These are phyloP conservation scores for Aspidiotus destructor DNA, from an alignment of 2,888 invertebrate genomes.

Conservation along the genomic window DNA sequence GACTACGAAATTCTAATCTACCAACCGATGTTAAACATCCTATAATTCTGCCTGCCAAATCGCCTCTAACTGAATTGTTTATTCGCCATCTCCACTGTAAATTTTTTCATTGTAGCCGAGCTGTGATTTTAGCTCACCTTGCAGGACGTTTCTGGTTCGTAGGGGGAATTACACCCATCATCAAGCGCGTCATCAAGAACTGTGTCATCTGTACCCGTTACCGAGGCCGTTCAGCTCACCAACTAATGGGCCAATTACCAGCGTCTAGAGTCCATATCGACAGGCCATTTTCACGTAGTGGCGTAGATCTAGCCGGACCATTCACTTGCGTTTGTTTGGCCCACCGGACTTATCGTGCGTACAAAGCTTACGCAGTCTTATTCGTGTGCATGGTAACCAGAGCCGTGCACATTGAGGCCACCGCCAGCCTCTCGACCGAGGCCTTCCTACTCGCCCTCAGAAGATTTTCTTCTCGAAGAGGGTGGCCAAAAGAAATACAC, in stretches of 20 bases:
- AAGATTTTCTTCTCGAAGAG: constrained; percentile 8
- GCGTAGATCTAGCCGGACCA: constrained; percentile 7
- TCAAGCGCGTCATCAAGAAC: background rate
- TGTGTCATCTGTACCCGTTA: background rate
- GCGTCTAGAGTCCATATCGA: background rate
- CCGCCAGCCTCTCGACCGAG: background rate
- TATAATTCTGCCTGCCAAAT: background rate
- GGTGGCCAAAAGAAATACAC: background rate
- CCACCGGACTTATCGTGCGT: background rate
- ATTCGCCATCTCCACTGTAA: background rate
- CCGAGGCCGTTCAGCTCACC: background rate
- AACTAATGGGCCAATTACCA: background rate
- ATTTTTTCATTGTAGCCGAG: background rate
- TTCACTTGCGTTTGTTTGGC: background rate
- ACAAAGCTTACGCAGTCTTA: background rate
- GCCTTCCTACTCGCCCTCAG: background rate
- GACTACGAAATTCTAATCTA: constrained; percentile 8
- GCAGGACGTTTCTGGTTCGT: background rate
- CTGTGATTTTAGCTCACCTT: background rate
- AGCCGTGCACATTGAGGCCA: constrained; percentile 15
- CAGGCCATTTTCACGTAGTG: background rate
- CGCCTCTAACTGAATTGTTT: background rate
- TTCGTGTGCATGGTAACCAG: constrained; percentile 16
- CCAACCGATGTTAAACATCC: background rate
- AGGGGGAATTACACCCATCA: background rate